phyloP scores from a whole-genome alignment of 1,140 invertebrate genomes.

The Danaus melanippus region DNA sequence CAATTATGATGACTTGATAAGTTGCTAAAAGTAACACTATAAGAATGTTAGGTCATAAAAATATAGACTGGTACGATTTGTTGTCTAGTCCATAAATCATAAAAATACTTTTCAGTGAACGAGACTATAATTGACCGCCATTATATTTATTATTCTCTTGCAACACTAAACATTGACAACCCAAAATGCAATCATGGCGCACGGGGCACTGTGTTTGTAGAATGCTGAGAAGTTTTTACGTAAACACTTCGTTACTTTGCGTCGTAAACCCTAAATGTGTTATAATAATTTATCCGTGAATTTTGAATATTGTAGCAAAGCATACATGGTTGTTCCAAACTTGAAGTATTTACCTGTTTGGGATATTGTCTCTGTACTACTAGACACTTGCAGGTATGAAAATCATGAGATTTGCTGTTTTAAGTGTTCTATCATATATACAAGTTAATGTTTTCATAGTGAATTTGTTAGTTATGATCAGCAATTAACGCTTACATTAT shows the following conservation, averaged over 20 bases:
- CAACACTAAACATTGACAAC: conserved; percentile 70
- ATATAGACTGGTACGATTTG: too few relatives aligned
- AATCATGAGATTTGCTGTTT: conserved; percentile 65
- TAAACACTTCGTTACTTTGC: conserved; percentile 70
- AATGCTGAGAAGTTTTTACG: conserved; percentile 73
- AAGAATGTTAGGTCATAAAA: neutral
- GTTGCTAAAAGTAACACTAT: neutral
- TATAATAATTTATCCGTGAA: conserved; percentile 58
- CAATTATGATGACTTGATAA: too few relatives aligned
- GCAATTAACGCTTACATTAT: conserved; percentile 28
- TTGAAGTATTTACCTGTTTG: conserved; percentile 56
- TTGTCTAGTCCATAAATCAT: too few relatives aligned
- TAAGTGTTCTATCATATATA: conserved; percentile 42
- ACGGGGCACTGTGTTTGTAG: conserved; percentile 72
- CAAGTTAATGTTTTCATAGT: conserved; percentile 28
- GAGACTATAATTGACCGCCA: conserved; percentile 54
- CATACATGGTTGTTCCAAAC: conserved; percentile 67
- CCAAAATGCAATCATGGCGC: conserved; percentile 74
- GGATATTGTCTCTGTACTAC: conserved; percentile 65
- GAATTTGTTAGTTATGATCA: conserved; percentile 28
- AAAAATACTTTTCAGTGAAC: conserved; percentile 30
- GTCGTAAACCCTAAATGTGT: conserved; percentile 58
- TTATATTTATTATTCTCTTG: conserved; percentile 51
- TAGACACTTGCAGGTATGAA: conserved; percentile 70
- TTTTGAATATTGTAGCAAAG: conserved; percentile 50